Percentiles rank a stretch among this genome's conserved stretches.
Evolutionary conservation across 2,797 vertebrate species (phyloP).

Genomic region (Coluber constrictor): DNA sequence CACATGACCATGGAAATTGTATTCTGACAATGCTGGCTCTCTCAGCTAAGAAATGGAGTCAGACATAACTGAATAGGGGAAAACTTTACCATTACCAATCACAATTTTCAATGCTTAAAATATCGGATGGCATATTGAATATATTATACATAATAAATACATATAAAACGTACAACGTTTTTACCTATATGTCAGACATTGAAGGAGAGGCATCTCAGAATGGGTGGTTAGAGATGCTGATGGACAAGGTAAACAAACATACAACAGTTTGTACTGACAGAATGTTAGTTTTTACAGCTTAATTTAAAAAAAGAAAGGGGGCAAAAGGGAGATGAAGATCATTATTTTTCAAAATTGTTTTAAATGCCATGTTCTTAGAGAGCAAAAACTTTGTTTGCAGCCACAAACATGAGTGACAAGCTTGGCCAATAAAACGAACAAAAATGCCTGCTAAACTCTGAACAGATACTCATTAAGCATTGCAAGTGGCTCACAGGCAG

Average conservation of each 20-base stretch:
- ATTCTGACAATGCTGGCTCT: neutral
- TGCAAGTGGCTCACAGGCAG: constrained; percentile 42
- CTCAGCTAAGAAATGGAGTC: neutral
- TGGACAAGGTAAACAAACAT: constrained; percentile 27
- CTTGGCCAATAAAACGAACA: neutral
- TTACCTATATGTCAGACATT: constrained; percentile 26
- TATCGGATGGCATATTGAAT: constrained; percentile 16
- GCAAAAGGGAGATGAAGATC: neutral
- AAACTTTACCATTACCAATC: neutral
- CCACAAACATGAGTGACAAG: constrained; percentile 38
- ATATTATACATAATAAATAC: constrained; percentile 20
- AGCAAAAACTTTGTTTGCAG: constrained; percentile 22
- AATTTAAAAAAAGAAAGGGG: neutral
- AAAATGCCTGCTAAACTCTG: constrained; percentile 34
- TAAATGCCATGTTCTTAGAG: constrained; percentile 3
- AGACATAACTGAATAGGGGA: neutral
- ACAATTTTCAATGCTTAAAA: constrained; percentile 25
- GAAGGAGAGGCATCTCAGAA: constrained; percentile 26
- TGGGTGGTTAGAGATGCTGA: constrained; percentile 12
- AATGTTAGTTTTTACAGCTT: constrained; percentile 20
- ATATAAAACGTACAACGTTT: constrained; percentile 28
- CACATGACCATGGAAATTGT: neutral
- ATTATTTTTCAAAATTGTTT: neutral
- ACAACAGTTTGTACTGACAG: neutral
- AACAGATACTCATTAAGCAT: constrained; percentile 40